These are phyloP conservation scores for Poecilia picta DNA, from an alignment of 2,797 vertebrate genomes.

Conservation along the genomic window DNA sequence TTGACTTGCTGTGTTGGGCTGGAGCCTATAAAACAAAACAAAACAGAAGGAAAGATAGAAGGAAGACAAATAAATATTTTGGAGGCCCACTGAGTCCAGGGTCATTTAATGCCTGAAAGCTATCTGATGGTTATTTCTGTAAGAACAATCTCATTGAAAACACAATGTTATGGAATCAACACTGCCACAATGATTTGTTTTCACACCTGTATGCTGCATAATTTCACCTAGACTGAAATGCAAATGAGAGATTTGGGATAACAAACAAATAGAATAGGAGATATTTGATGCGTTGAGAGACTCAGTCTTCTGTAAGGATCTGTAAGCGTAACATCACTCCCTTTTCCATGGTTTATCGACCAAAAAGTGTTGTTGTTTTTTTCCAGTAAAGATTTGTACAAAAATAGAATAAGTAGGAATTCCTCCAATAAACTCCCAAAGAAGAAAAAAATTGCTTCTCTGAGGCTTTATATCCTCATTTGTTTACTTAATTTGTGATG, in stretches of 20 bases:
- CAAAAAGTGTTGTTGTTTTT: not conserved
- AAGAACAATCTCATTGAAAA: conserved; percentile 44
- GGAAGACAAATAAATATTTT: conserved; percentile 3
- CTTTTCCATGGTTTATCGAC: not conserved
- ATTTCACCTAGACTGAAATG: conserved; percentile 49
- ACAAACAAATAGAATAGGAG: conserved; percentile 38
- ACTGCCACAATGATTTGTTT: conserved; percentile 36
- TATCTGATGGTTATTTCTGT: conserved; percentile 51
- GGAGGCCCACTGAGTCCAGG: conserved; percentile 18
- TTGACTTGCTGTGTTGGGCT: conserved; percentile 98
- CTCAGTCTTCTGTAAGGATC: not conserved
- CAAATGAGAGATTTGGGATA: conserved; percentile 48
- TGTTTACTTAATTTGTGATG: not conserved
- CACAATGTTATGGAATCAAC: conserved; percentile 37
- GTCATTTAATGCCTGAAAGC: conserved; percentile 45
- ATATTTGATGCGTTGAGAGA: conserved; percentile 29
- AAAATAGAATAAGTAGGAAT: not conserved
- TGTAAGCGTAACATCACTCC: not conserved
- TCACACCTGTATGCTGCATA: conserved; percentile 41
- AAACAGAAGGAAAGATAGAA: not conserved
- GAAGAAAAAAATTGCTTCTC: not conserved
- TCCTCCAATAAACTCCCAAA: not conserved
- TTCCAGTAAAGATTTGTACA: not conserved
- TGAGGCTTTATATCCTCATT: not conserved
- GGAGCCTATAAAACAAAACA: conserved; percentile 67